Base-by-base conservation (phyloP, 1,140 invertebrate genomes). In the Drosophila punjabiensis region DNA sequence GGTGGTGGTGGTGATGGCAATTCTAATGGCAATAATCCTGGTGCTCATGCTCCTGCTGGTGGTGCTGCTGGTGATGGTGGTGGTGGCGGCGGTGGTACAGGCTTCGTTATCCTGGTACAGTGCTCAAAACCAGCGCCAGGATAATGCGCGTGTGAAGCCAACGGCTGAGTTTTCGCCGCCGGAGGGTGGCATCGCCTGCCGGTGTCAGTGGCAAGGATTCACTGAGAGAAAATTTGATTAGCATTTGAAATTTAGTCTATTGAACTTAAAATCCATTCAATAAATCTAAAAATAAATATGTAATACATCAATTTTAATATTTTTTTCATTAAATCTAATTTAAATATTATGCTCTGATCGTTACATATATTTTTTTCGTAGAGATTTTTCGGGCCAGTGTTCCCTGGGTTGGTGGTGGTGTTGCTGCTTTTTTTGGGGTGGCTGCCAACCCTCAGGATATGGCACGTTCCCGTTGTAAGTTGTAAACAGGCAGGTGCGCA, bases 381-480 rank as follows among this genome's bases (percentile, higher is more conserved):
- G 10, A n/a, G n/a, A 35, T 30, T 55, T 20, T 70, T 70, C 63
- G 16, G 13, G 20, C 14, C 48, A 70, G 63, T 71, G 63, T 68
- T 28, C 7, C 7, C 18, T 35, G 7, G 33, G 9, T 10, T 66
- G 58, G 41, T 77, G 66, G 73, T 86, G 82, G 69, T 86, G 82
- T 28, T 63, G 35, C 18, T 55, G 52, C 47, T 67, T 80, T 63
- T 71, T 78, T 80, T 88, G 78, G 84, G 84, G 84, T 88, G 84
- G 84, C 67, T 88, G 65, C 60, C 85, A 89, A 89, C 85, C 85
- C 86, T 86, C 86, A 90, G 85, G 85, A 89, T 86, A 30, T 88
- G 85, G 85, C 85, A 89, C 85, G 85, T 76, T 80, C 75, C 85
- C 78, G 86, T 90, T 90, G 85, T 89, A 90, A 89, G 78, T 89